Base-by-base conservation (phyloP, 2,797 vertebrate genomes). In the Sylvilagus floridanus region DNA sequence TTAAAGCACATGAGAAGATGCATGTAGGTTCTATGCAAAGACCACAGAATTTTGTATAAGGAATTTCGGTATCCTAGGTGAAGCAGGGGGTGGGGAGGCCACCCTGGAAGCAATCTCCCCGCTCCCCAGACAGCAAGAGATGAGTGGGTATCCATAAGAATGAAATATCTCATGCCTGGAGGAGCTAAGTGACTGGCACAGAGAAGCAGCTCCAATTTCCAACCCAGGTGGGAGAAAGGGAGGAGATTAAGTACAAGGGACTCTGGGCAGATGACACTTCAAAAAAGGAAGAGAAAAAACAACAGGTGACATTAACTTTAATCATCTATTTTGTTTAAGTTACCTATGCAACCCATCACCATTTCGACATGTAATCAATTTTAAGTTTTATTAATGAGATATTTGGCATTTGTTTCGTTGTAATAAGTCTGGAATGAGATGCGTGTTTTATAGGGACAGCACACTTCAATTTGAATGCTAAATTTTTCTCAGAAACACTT, bases 341-440 rank as follows among this genome's bases (percentile, higher is more conserved):
- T 50, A 28, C 30, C 47, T 79, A 50, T 57, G 19, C 60, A 57
- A 81, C 69, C 73, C 30, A 32, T 79, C 73, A 66, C 63, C 73
- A 88, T 75, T 73, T 69, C 28, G 42, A 89, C 24, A 35, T 62
- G 75, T 68, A 62, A 81, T 89, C 32, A 35, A 35, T 81, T 37
- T 73, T 82, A 1, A 7, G 69, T 47, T 57, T 87, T 71, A 89
- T 76, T 42, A 84, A 19, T 84, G 57, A 91, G 24, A 75, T 78
- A 76, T 35, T 32, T 81, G 54, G n/a, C 63, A 76, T 82, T 81
- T 7, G 72, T 84, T 90, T 88, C 88, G 42, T 81, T 76, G 71
- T 83, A 88, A 69, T 71, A 84, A 88, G 69, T 50, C 66, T 91
- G 16, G 91, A 96, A 79, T 78, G 65, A 85, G 35, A 68, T 52